A percentile compares a stretch with the other conserved stretches of the same genome.
These are phyloP conservation scores for Dufourea novaeangliae DNA, from an alignment of 1,140 invertebrate species.

Conservation along the genomic window DNA sequence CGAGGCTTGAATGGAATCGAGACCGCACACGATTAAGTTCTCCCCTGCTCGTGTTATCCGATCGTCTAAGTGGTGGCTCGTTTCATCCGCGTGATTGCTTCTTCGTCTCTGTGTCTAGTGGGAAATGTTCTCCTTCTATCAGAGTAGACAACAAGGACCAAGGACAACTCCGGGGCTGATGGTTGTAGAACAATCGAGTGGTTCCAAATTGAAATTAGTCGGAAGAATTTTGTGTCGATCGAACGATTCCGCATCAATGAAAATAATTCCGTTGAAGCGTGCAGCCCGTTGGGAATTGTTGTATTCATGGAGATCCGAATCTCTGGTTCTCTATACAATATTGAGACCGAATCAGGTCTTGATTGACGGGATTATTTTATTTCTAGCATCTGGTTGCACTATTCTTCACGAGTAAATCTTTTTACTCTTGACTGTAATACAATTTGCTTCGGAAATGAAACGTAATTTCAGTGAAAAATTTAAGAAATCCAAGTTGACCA, in stretches of 20 bases:
- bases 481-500: no score
- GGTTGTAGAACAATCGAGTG: conserved; percentile 11
- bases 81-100: conserved; percentile 27
- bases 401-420: no score
- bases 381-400: no score
- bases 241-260: neutral
- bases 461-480: no score
- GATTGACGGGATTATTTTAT: no score
- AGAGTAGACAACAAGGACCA: neutral
- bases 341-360: no score
- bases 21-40: conserved; percentile 61
- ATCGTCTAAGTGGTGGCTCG: conserved; percentile 27
- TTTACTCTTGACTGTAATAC: no score
- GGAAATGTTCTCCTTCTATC: conserved; percentile 32
- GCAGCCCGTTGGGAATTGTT: no score
- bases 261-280: neutral
- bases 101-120: neutral
- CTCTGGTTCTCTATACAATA: no score
- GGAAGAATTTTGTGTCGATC: neutral
- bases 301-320: no score
- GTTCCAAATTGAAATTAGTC: conserved; percentile 11
- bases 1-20: conserved; percentile 48
- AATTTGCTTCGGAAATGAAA: no score
- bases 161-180: neutral
- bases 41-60: conserved; percentile 14